Evolutionary conservation across 2,888 invertebrate species (phyloP), one percentile per base, ranked within the genome.

Genomic region (Ectemnius lituratus): DNA sequence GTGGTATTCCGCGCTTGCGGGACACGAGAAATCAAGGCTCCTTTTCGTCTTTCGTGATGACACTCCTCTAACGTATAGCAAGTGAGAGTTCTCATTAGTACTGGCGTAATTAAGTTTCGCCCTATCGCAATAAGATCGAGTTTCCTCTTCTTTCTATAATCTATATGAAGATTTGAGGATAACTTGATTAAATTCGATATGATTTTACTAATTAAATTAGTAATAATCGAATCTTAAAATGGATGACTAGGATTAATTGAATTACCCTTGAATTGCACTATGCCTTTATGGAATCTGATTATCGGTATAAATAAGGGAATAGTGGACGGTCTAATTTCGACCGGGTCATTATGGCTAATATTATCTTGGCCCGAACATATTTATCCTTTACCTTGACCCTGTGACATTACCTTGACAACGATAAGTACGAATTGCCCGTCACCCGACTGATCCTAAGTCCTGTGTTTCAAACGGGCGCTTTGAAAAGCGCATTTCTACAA

Each of bases 401-500:
- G 56, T 64, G 69, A 64, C 73, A 72, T 74, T 77, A 78, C 73
- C 78, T 78, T 74, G 77, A 62, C 63, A 66, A 66, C 68, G 74
- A 76, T 78, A 71, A 70, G 78, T 70, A 75, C 64, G 72, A 70
- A 75, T 72, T 70, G 61, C 72, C 75, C 78, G 75, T 73, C 75
- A 69, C 71, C 75, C 74, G 67, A n/a, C 75, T 75, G 75, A 70
- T 75, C 72, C 75, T 70, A 78, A 79, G 79, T 75, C 75, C 73
- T 61, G 37, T 37, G 65, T 68, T 74, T 75, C 78, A 75, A 78
- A 67, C 79, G 70, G 74, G 65, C 67, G 58, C 60, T 72, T 65
- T 75, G 67, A 76, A 71, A 79, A 76, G 78, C 78, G 28, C 73
- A 67, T 80, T 79, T 74, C 76, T 73, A 84, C 84, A 85, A 85